Base-by-base conservation (phyloP, 2,888 invertebrate species). In the Eugnorisma glareosa region DNA sequence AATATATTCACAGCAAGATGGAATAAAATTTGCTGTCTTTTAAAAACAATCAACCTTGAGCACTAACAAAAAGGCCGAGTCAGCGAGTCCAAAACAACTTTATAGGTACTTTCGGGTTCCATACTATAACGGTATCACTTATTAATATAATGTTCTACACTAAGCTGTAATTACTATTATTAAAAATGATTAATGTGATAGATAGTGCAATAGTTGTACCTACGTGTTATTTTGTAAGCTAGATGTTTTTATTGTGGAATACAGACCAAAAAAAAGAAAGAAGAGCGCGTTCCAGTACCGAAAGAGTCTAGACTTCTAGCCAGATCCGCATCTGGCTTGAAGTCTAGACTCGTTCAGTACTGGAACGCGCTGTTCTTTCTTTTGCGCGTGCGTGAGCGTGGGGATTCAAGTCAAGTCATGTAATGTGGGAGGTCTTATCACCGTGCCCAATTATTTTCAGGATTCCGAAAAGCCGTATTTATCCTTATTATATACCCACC, bases 381-480 rank as follows among this genome's bases (percentile, higher is more conserved):
- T 64, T 31, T 28, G 13, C n/a, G n/a, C n/a, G n/a, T n/a, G n/a
- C n/a, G n/a, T 51, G 11, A 61, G 79, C 81, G 79, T 81, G 74
- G 80, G 0, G 0, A 45, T 79, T 74, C n/a, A 45, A 80, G n/a
- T n/a, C n/a, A 78, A 45, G 18, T 24, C 15, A 31, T 31, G 10
- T 37, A 35, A 28, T 59, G 8, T 31, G 2, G 3, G 15, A 21
- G 28, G 24, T 24, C 2, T 67, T 64, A 43, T 21, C 61, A 35
- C 4, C 31, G 10, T 21, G 59, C 35, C 28, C 24, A 51, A 37
- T 69, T 21, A 72, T 28, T 72, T 68, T 70, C 8, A n/a, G 31
- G 37, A 28, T 37, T 57, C 7, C 0, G n/a, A 10, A 40, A 40
- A 57, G 1, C 15, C 10, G 13, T 15, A n/a, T 63, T 61, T 73